Evolutionary conservation across 2,888 invertebrate species (phyloP).

Genomic region (Pollenia griseotomentosa): DNA sequence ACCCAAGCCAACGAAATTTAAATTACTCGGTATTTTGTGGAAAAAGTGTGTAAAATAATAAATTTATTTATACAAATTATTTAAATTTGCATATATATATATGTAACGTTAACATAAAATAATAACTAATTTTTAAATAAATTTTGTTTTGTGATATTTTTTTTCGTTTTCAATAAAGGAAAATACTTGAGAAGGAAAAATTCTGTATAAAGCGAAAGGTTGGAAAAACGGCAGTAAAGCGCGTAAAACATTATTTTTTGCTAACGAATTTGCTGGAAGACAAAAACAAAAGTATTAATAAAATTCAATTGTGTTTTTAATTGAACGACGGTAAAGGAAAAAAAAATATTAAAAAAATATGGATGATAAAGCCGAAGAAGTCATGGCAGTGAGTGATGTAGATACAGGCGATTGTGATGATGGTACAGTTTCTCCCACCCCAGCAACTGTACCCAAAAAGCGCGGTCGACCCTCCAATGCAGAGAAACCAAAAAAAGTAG

Average conservation of each 20-base stretch:
- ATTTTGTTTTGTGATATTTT: not conserved
- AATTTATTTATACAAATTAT: slow-evolving; percentile 9
- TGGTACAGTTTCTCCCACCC: slow-evolving; percentile 59
- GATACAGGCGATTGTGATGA: slow-evolving; percentile 64
- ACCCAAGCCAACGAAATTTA: slow-evolving; percentile 30
- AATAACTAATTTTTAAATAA: not conserved
- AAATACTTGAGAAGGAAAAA: slow-evolving; percentile 44
- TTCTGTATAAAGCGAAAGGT: slow-evolving; percentile 71
- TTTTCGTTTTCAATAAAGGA: slow-evolving; percentile 23
- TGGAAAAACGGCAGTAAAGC: slow-evolving; percentile 56
- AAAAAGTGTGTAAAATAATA: slow-evolving; percentile 33
- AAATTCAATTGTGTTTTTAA: not conserved
- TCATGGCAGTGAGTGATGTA: slow-evolving; percentile 63
- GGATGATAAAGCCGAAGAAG: slow-evolving; percentile 66
- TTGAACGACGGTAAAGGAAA: slow-evolving; percentile 3
- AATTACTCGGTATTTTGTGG: slow-evolving; percentile 33
- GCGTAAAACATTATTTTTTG: slow-evolving; percentile 50
- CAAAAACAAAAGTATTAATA: not conserved
- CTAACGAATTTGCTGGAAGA: slow-evolving; percentile 3
- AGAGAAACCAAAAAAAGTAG: slow-evolving; percentile 70
- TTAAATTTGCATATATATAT: not conserved
- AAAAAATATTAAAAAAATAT: slow-evolving; percentile 3
- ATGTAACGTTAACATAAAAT: not conserved
- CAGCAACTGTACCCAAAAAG: slow-evolving; percentile 77
- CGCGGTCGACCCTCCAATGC: slow-evolving; percentile 79